Evolutionary conservation across 2,113 vertebrate species (phyloP), one percentile per base, ranked within the genome.

Genomic region (Glareola pratincola): DNA sequence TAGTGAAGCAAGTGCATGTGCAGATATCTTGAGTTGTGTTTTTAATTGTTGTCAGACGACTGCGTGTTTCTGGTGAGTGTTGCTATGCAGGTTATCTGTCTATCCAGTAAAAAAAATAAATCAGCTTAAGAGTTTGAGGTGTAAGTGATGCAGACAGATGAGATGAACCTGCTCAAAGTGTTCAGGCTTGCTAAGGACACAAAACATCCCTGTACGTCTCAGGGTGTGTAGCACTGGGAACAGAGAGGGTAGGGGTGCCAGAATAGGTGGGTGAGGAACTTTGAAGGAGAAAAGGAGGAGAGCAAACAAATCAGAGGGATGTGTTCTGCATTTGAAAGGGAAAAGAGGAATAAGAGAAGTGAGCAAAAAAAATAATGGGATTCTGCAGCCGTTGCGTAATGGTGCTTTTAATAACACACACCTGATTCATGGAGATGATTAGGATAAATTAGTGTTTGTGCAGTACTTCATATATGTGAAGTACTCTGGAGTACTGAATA

Each of bases 391-490:
- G 34, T 81, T 92, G 51, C 2, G 1, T 93, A 87, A 82, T 87
- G 80, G 29, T 68, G 86, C 60, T 91, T 45, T 94, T 89, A 95
- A 94, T 94, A 92, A 92, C 74, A 48, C 32, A 62, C 91, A 68
- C 69, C 66, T 91, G 84, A 64, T 74, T 60, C 19, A 4, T n/a
- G 45, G 81, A 47, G 76, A 16, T 72, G 60, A 59, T 80, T 22
- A 54, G 75, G 83, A 41, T 36, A 76, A 88, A 54, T 64, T 19
- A 63, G 19, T 73, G 63, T 66, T 90, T 2, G 8, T 76, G 63
- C 67, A 53, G 29, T 43, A 14, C 63, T 92, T 84, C 83, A 91
- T 48, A 9, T 54, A 23, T 72, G 43, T 75, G 80, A 43, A 75
- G 75, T 41, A 5, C 37, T 66, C 48, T 36, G 47, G 48, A 88